Percentiles rank a stretch among this genome's conserved stretches.
Conservation (phyloP, 2,113 vertebrate species). For the Thinocorus orbignyianus region DNA sequence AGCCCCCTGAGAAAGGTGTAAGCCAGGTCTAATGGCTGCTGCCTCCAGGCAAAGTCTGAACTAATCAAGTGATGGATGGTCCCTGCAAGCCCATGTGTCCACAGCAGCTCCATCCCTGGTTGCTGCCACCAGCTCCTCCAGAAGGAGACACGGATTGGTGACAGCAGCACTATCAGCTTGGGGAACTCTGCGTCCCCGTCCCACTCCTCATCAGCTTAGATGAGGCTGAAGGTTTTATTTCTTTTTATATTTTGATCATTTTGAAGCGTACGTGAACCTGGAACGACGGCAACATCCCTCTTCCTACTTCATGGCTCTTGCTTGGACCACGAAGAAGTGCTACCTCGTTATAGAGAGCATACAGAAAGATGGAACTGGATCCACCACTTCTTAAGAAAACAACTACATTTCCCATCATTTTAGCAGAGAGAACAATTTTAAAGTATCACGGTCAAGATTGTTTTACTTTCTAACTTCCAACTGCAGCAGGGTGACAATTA, state of each 20-base stretch:
- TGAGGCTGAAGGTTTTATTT: background rate
- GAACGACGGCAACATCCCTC: background rate
- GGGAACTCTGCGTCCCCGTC: background rate
- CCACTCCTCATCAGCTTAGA: no score
- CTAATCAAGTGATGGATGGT: background rate
- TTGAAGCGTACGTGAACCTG: background rate
- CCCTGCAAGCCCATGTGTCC: fast-evolving
- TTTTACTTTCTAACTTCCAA: background rate
- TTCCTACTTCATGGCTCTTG: background rate
- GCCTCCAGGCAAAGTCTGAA: background rate
- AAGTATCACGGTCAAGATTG: background rate
- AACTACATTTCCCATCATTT: background rate
- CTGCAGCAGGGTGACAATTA: background rate
- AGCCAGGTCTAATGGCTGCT: background rate
- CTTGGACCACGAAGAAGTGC: background rate
- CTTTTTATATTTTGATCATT: background rate
- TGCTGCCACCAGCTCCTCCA: background rate
- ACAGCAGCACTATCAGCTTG: background rate
- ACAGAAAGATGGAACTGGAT: no score
- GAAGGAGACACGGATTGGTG: background rate
- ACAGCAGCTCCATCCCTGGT: background rate
- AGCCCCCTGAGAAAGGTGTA: background rate
- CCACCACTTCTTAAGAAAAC: background rate
- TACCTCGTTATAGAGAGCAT: background rate
- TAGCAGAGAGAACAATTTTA: background rate